Percentiles rank a stretch among this genome's conserved stretches.
These are phyloP conservation scores for Tetheella fluctuosa DNA, from an alignment of 2,888 invertebrate genomes.

Conservation along the genomic window DNA sequence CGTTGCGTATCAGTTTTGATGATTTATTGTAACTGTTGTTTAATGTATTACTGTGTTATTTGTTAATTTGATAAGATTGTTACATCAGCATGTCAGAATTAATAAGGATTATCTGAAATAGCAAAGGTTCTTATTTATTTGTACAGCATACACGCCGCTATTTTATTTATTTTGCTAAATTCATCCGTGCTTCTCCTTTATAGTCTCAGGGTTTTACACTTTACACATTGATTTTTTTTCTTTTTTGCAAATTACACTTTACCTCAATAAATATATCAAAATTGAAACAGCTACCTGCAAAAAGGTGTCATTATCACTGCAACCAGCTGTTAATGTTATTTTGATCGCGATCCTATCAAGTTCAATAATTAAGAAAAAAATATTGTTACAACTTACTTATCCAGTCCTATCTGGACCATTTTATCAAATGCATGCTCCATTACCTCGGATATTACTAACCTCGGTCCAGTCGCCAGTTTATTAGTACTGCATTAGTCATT, in stretches of 20 bases:
- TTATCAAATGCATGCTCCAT: conserved; percentile 10
- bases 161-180: too few relatives aligned
- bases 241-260: too few relatives aligned
- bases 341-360: neutral
- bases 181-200: too few relatives aligned
- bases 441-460: conserved; percentile 20
- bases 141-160: neutral
- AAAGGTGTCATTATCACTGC: conserved; percentile 2
- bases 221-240: too few relatives aligned
- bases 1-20: conserved; percentile 9
- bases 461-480: conserved; percentile 65
- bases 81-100: conserved; percentile 8
- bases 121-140: neutral
- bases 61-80: conserved; percentile 16
- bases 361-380: conserved; percentile 1
- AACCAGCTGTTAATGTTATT: conserved; percentile 1
- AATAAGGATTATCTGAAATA: neutral
- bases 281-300: conserved; percentile 4
- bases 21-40: conserved; percentile 30
- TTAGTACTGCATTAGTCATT: conserved; percentile 74
- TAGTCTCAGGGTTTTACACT: too few relatives aligned
- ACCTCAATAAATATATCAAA: neutral
- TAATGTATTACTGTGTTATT: conserved; percentile 20
- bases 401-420: conserved; percentile 5
- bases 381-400: neutral